A percentile compares a stretch with the other conserved stretches of the same genome.
Conservation (phyloP, 2,797 vertebrate genomes). For the Nasua narica region DNA sequence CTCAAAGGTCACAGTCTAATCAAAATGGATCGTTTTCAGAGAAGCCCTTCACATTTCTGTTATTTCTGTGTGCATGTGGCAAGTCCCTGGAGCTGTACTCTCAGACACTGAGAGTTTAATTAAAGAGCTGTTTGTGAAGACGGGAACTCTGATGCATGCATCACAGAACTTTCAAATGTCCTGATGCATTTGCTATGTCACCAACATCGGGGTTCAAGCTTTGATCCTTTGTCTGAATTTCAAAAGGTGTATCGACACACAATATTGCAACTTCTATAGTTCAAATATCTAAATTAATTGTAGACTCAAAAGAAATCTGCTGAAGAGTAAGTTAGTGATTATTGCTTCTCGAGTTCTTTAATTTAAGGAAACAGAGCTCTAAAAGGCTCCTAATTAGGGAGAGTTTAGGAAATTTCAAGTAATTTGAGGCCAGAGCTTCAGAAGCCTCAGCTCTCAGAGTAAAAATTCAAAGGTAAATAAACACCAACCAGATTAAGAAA, state of each 20-base stretch:
- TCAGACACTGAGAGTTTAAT: background rate
- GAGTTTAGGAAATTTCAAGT: background rate
- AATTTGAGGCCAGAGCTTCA: background rate
- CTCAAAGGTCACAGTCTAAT: background rate
- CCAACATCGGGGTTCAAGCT: background rate
- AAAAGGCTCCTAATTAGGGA: background rate
- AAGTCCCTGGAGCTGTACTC: background rate
- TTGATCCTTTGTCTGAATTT: background rate
- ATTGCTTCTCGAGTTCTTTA: background rate
- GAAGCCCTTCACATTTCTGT: background rate
- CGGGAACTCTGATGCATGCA: background rate
- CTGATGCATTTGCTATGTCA: background rate
- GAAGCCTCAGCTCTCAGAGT: background rate
- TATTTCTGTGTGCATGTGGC: background rate
- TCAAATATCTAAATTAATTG: constrained; percentile 5
- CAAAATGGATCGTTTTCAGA: background rate
- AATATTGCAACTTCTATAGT: background rate
- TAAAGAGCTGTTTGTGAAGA: background rate
- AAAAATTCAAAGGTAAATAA: constrained; percentile 9
- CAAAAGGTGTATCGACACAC: background rate
- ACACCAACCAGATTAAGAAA: background rate
- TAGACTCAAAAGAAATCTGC: background rate
- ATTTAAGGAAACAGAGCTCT: background rate
- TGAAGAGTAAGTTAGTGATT: background rate
- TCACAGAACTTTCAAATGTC: background rate